Base-by-base conservation (phyloP, 1,140 invertebrate genomes). In the Drosophila micromelanica region DNA sequence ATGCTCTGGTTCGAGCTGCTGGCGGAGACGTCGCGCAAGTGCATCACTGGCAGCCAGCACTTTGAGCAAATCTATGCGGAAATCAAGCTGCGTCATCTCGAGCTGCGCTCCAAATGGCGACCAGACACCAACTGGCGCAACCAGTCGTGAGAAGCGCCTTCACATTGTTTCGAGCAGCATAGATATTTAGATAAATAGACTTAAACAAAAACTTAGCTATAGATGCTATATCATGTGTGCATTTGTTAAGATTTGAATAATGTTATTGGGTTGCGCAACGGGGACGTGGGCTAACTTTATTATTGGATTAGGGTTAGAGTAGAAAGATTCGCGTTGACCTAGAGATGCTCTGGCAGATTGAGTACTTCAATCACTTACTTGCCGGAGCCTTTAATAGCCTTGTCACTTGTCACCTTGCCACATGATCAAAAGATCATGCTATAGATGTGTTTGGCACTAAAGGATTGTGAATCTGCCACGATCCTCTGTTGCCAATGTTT, bases 51-150 rank as follows among this genome's bases (percentile, higher is more conserved):
- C 6, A 73, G 61, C 5, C 65, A 73, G 5, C 62, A 80, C 8
- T 90, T 89, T 43, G 84, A 89, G 6, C 79, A 77, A 48, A 70
- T 79, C n/a, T 84, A 74, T 12, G 73, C 62, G 4, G 76, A 90
- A 15, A 70, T 78, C 11, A 84, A 84, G 48, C n/a, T 49, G 42
- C 55, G 76, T 1, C 85, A 90, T 40, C 32, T 89, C 23, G 84
- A 89, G 23, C 4, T 40, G 11, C 76, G 76, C 5, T 20, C 30
- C 15, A 80, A 81, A 30, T 60, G 75, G 71, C 59, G 82, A 6
- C 7, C 43, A 7, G 78, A 87, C 0, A 12, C 13, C 32, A 70
- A 49, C n/a, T 87, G 78, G 74, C 74, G 81, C 6, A 67, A 35
- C 17, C 73, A 81, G 7, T 61, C 62, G 20, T 72, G 23, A 67